Conservation (phyloP, 2,113 vertebrate genomes). For the Neogobius melanostomus region DNA sequence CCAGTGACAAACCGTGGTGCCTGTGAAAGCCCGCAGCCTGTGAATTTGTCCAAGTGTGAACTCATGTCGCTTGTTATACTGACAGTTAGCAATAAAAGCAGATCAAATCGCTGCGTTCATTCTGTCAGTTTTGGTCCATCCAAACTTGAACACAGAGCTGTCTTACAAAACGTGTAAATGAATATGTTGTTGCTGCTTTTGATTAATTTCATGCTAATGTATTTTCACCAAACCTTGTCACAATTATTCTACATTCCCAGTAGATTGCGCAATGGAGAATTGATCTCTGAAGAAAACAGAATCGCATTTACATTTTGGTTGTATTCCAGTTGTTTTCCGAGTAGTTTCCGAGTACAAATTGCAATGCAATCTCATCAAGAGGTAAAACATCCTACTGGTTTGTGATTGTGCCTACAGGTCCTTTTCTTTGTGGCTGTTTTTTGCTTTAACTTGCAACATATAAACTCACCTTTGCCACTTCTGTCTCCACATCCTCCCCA, state of each 20-base stretch:
- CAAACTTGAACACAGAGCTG: background rate
- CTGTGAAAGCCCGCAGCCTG: constrained; percentile 14
- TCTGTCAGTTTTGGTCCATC: background rate
- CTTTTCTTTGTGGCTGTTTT: too few species aligned
- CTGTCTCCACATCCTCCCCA: background rate
- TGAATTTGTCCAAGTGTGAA: constrained; percentile 26
- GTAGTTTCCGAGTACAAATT: too few species aligned
- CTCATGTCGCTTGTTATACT: constrained; percentile 3
- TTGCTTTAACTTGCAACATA: too few species aligned
- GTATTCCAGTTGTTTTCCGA: too few species aligned
- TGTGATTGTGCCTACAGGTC: too few species aligned
- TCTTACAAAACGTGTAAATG: background rate
- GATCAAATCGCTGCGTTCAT: background rate
- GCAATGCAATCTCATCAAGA: too few species aligned
- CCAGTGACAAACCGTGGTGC: constrained; percentile 2
- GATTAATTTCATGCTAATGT: background rate
- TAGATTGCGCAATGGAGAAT: too few species aligned
- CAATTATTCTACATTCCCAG: too few species aligned
- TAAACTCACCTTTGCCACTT: constrained; percentile 24
- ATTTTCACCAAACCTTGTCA: too few species aligned
- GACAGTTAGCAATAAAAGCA: constrained; percentile 1
- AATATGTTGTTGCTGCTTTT: background rate
- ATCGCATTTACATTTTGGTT: too few species aligned
- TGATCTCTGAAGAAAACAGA: too few species aligned
- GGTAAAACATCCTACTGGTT: too few species aligned